phyloP scores from a whole-genome alignment of 2,888 invertebrate genomes.

The Leptinotarsa tumamoca region DNA sequence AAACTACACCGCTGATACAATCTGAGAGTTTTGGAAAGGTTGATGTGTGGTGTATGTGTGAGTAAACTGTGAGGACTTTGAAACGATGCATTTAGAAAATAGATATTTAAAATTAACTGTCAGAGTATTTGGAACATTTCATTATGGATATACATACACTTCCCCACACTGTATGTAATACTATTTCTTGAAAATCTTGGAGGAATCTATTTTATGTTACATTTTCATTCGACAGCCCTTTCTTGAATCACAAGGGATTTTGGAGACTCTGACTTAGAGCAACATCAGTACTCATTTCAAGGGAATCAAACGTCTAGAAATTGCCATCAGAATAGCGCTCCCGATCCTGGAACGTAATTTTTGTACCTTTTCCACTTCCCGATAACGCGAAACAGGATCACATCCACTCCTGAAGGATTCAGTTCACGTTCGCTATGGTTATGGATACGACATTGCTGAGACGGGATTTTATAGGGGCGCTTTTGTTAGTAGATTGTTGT shows the following conservation, averaged over 20 bases:
- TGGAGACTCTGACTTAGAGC: not conserved
- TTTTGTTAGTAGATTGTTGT: not conserved
- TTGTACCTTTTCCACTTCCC: conserved; percentile 5
- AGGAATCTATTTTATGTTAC: too few relatives aligned
- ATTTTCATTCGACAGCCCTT: too few relatives aligned
- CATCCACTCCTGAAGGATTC: not conserved
- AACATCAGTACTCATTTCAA: not conserved
- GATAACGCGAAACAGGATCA: conserved; percentile 6
- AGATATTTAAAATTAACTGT: too few relatives aligned
- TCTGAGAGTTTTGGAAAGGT: too few relatives aligned
- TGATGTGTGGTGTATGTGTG: too few relatives aligned
- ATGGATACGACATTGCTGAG: conserved; percentile 4
- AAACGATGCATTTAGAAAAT: too few relatives aligned
- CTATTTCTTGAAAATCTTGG: too few relatives aligned
- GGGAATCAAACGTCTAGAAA: not conserved
- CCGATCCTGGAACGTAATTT: not conserved
- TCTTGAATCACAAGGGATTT: not conserved
- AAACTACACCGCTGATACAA: too few relatives aligned
- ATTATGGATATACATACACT: too few relatives aligned
- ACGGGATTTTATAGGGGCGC: not conserved
- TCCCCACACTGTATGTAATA: too few relatives aligned
- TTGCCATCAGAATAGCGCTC: not conserved
- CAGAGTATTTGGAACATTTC: too few relatives aligned
- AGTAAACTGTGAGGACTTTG: too few relatives aligned
- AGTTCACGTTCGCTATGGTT: conserved; percentile 10